These are phyloP conservation scores for Mimachlamys varia DNA, from an alignment of 2,888 invertebrate genomes.

Conservation along the genomic window DNA sequence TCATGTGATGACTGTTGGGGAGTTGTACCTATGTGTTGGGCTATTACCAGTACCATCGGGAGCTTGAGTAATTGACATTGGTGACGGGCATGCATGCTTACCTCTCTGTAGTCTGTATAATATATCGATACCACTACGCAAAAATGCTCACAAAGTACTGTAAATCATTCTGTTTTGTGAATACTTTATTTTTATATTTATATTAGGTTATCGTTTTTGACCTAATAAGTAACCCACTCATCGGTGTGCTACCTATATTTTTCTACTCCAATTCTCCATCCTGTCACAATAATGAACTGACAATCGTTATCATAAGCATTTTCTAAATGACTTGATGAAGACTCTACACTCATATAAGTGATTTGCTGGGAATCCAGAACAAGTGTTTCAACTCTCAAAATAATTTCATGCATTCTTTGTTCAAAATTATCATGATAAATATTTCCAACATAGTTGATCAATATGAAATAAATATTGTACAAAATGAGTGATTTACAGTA, in stretches of 20 bases:
- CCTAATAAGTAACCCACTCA: no score
- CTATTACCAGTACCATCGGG: constrained; percentile 10
- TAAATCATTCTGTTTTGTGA: background rate
- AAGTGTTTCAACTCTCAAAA: no score
- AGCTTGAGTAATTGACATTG: constrained; percentile 23
- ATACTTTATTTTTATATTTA: background rate
- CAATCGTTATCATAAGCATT: background rate
- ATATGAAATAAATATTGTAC: background rate
- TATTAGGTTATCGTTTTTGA: no score
- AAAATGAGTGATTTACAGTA: constrained; percentile 11
- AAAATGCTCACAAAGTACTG: background rate
- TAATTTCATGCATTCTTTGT: no score
- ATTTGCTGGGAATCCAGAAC: no score
- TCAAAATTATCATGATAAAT: no score
- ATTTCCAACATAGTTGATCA: no score
- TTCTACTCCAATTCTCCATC: background rate
- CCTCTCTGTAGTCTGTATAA: constrained; percentile 26
- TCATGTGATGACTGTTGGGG: background rate
- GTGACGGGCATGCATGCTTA: constrained; percentile 27
- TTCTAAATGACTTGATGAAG: no score
- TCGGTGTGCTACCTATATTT: no score
- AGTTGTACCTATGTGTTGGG: background rate
- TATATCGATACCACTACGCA: background rate
- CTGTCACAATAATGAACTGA: background rate
- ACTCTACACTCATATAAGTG: no score